Evolutionary conservation across 2,888 invertebrate species (phyloP).

Genomic region (Stenodera caucasica): DNA sequence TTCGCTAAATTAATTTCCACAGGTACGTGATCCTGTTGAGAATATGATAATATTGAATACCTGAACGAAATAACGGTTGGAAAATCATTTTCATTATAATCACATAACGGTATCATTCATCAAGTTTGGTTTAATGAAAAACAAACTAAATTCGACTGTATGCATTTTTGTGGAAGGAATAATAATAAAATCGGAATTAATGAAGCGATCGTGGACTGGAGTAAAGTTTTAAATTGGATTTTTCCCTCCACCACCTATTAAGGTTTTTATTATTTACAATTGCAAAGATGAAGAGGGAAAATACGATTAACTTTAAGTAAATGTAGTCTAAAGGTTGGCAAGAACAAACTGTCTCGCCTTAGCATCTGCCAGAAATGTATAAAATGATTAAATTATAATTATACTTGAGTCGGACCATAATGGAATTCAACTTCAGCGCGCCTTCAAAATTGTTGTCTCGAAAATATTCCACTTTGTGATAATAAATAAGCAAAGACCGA

Average conservation of each 20-base stretch:
- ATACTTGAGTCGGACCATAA: constrained; percentile 37
- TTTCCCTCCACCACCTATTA: constrained; percentile 14
- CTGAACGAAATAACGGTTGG: too few relatives aligned
- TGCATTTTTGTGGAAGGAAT: too few relatives aligned
- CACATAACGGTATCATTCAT: too few relatives aligned
- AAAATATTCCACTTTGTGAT: not conserved
- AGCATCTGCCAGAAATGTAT: constrained; percentile 40
- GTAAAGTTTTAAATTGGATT: constrained; percentile 35
- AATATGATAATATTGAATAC: too few relatives aligned
- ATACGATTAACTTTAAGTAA: not conserved
- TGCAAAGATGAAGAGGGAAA: not conserved
- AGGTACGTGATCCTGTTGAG: too few relatives aligned
- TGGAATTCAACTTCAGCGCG: constrained; percentile 41
- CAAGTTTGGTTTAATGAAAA: too few relatives aligned
- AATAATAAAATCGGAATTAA: constrained; percentile 30
- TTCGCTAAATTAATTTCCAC: too few relatives aligned
- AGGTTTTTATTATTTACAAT: not conserved
- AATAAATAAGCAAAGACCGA: too few relatives aligned
- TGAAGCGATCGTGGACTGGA: constrained; percentile 34
- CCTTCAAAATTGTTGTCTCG: constrained; percentile 24
- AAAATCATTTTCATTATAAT: too few relatives aligned
- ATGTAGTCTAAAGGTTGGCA: not conserved
- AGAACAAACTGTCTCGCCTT: constrained; percentile 33
- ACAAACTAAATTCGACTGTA: too few relatives aligned
- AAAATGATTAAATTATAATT: constrained; percentile 46